Base-by-base conservation (phyloP, 2,797 vertebrate genomes). In the Argya squamiceps region DNA sequence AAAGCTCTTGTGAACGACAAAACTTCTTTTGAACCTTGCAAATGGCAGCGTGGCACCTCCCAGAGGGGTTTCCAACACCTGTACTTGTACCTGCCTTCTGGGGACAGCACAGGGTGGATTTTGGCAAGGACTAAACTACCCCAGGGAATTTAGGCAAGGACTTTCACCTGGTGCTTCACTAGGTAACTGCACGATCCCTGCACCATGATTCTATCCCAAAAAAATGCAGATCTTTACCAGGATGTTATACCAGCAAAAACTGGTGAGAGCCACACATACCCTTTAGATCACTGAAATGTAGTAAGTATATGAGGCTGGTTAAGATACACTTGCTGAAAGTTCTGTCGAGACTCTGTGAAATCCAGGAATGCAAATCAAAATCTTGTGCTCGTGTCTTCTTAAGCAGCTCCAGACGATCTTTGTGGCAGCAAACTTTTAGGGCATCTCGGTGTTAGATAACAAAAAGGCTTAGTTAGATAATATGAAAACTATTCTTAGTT, bases 31-130 rank as follows among this genome's bases (percentile, higher is more conserved):
- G 73, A 94, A 30, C 52, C 2, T 22, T 34, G 32, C 41, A 64
- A 82, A 70, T 30, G 37, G 41, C 64, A 55, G 56, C 1, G 9
- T 32, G 53, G 47, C 46, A 64, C 27, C 49, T 58, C 49, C 55
- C 41, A 47, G 70, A 80, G 63, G 18, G 30, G 43, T 39, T 86
- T 71, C 20, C 53, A 24, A 43, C n/a, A 84, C 82, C 71, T 89
- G 37, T 41, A 36, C 43, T 67, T 65, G 37, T 37, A 73, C 76
- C 63, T 87, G 63, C 74, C 93, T 91, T 58, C 52, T 95, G 89
- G 67, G 85, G 84, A 89, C 95, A 96, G 92, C 74, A 36, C 67
- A 62, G 89, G 52, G 81, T 79, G 88, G 32, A 64, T 84, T 93
- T 96, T 43, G 41, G 41, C 41, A 18, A 43, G 17, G 41, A 43